Evolutionary conservation across 2,888 invertebrate genomes (phyloP).

Genomic region (Metopia argyrocephala): DNA sequence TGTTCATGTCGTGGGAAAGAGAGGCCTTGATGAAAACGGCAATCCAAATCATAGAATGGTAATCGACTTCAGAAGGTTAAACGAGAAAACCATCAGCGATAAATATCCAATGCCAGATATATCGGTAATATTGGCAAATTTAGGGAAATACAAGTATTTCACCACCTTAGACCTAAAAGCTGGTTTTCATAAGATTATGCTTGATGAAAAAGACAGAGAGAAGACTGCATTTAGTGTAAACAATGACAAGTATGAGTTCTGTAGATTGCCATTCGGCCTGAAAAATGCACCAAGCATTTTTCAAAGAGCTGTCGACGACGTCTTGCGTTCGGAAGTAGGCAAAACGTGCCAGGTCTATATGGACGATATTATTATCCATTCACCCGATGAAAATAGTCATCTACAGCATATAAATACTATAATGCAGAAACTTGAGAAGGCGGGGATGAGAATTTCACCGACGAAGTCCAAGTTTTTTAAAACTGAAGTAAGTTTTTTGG

Average conservation of each 20-base stretch:
- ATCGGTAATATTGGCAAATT: constrained; percentile 6
- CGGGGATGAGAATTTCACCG: constrained; percentile 3
- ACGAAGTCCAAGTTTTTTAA: constrained; percentile 11
- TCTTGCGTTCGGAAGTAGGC: constrained; percentile 1
- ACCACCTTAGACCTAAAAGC: constrained; percentile 17
- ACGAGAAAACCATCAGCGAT: not conserved
- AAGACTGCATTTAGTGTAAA: constrained; percentile 75
- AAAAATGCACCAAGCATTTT: constrained; percentile 34
- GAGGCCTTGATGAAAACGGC: not conserved
- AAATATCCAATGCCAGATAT: constrained; percentile 15
- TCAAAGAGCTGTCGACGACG: constrained; percentile 11
- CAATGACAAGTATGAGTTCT: constrained; percentile 73
- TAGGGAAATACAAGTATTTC: not conserved
- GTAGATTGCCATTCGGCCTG: constrained; percentile 22
- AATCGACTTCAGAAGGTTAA: constrained; percentile 24
- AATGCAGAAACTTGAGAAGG: not conserved
- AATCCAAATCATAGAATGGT: constrained; percentile 5
- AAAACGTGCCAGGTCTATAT: constrained; percentile 32
- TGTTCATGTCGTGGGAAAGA: constrained; percentile 21
- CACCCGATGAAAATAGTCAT: constrained; percentile 2
- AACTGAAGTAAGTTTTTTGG: constrained; percentile 19
- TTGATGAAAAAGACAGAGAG: constrained; percentile 62
- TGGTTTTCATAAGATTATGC: constrained; percentile 20
- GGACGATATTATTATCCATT: constrained; percentile 11
- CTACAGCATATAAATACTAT: constrained; percentile 3